phyloP scores from a whole-genome alignment of 2,888 invertebrate species.

The Adineta ricciae region DNA sequence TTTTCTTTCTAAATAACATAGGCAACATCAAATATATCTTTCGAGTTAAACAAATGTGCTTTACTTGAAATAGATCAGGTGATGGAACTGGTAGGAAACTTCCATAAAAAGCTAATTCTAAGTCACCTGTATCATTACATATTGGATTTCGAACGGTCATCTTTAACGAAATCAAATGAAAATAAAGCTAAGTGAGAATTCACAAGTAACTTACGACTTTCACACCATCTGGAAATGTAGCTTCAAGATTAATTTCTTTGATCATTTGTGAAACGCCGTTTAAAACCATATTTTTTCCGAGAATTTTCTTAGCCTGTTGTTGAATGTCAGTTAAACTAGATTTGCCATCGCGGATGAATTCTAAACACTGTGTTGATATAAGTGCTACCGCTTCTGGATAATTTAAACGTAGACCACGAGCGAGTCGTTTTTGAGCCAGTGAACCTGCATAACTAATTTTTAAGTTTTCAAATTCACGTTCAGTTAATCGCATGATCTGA shows the following conservation, averaged over 20 bases:
- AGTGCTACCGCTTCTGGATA: constrained; percentile 46
- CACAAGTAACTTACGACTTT: constrained; percentile 39
- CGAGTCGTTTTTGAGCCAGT: constrained; percentile 43
- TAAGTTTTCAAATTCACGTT: constrained; percentile 42
- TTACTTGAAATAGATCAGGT: constrained; percentile 27
- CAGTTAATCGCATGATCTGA: constrained; percentile 41
- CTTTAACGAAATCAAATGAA: not conserved
- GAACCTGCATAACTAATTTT: constrained; percentile 43
- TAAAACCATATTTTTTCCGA: constrained; percentile 43
- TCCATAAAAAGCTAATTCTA: constrained; percentile 44
- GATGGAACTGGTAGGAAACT: constrained; percentile 44
- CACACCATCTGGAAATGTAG: constrained; percentile 47
- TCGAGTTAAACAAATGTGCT: not conserved
- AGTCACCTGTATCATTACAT: constrained; percentile 40
- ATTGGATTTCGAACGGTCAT: constrained; percentile 42
- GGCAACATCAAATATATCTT: not conserved
- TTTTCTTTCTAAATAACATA: constrained; percentile 5
- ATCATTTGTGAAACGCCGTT: constrained; percentile 43
- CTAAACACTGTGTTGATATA: constrained; percentile 44
- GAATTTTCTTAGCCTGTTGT: constrained; percentile 41
- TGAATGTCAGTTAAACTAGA: constrained; percentile 41
- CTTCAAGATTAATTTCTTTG: constrained; percentile 43
- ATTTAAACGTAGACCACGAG: constrained; percentile 43
- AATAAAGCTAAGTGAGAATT: no score
- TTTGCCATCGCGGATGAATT: constrained; percentile 43